Conservation (phyloP, 1,140 invertebrate species). For the Euborellia annulipes region DNA sequence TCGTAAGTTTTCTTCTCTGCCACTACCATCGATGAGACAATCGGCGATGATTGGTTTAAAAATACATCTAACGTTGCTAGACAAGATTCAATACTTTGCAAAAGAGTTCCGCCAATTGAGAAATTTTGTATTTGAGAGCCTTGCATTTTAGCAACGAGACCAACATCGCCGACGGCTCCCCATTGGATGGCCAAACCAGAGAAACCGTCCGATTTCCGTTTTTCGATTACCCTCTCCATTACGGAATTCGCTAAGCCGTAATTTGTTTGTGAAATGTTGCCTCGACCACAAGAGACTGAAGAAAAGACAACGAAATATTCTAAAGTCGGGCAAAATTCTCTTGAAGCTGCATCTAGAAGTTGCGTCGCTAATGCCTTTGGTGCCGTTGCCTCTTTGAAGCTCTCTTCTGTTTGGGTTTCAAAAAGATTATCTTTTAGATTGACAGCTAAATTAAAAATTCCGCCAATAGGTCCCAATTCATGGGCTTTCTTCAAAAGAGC, state of each 20-base stretch:
- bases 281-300: conserved; percentile 82
- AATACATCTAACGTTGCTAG: conserved; percentile 71
- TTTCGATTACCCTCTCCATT: conserved; percentile 89
- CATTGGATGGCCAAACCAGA: conserved; percentile 74
- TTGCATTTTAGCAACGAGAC: conserved; percentile 73
- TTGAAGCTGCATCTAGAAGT: conserved; percentile 54
- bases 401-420: conserved; percentile 41
- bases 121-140: conserved; percentile 66
- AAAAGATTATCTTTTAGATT: conserved; percentile 42
- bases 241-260: conserved; percentile 91
- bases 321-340: conserved; percentile 55
- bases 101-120: conserved; percentile 80
- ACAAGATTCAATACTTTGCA: conserved; percentile 82
- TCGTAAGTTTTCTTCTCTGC: conserved; percentile 48
- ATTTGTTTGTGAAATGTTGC: conserved; percentile 88
- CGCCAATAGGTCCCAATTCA: not conserved
- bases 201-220: conserved; percentile 49
- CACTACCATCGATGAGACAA: conserved; percentile 68
- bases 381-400: conserved; percentile 34
- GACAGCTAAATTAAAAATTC: conserved; percentile 25
- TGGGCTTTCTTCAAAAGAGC: conserved; percentile 15
- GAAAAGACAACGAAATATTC: conserved; percentile 92
- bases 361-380: conserved; percentile 47
- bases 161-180: conserved; percentile 96
- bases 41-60: conserved; percentile 71